These are phyloP conservation scores for Petrocephalus microphthalmus DNA, from an alignment of 2,113 vertebrate species.

Conservation along the genomic window DNA sequence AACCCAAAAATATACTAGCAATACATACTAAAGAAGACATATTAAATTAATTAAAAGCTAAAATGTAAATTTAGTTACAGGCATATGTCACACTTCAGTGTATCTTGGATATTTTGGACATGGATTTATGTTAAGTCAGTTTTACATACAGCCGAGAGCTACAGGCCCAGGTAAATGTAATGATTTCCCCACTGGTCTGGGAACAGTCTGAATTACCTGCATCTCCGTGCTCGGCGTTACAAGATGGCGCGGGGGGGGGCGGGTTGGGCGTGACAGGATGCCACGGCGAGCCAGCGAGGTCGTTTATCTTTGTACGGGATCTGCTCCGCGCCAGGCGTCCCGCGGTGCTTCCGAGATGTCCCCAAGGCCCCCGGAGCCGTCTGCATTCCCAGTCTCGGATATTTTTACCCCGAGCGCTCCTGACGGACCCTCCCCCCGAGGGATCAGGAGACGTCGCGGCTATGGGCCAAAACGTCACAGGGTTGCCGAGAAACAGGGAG, in stretches of 20 bases:
- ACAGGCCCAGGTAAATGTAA: not conserved
- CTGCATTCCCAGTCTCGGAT: not conserved
- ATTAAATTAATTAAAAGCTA: not conserved
- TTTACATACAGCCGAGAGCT: not conserved
- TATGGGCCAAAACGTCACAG: not conserved
- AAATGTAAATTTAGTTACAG: not conserved
- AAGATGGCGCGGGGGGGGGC: not conserved
- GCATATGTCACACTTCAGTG: not conserved
- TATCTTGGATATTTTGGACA: not conserved
- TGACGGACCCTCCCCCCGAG: not conserved
- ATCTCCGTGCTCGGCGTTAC: not conserved
- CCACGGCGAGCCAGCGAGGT: not conserved
- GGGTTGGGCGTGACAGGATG: not conserved
- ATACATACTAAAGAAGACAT: not conserved
- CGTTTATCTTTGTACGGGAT: constrained; percentile 9
- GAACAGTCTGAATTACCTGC: not conserved
- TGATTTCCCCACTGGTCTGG: not conserved
- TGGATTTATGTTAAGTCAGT: not conserved
- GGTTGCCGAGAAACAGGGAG: not conserved
- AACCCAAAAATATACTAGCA: not conserved
- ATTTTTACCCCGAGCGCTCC: not conserved
- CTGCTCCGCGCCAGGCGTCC: not conserved
- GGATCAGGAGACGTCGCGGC: not conserved
- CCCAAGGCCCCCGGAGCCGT: not conserved
- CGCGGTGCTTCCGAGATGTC: not conserved